Conservation (phyloP, 53 echinoderm and acorn worm genomes). For the Actinopyga echinites region DNA sequence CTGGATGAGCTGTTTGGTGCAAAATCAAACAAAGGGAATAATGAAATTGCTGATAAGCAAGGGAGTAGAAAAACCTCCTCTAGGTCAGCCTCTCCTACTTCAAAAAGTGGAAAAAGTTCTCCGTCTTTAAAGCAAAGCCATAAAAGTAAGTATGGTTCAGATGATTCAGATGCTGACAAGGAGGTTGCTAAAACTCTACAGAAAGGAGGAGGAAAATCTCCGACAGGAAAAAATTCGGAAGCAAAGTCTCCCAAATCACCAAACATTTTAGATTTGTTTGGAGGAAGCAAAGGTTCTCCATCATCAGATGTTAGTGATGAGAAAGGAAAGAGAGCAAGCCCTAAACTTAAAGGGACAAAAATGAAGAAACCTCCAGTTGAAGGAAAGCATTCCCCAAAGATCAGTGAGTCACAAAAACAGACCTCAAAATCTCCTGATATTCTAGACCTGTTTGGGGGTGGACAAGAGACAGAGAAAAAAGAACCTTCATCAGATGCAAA, state of each 20-base stretch:
- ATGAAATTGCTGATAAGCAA: background rate
- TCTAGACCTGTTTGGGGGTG: background rate
- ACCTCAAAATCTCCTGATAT: background rate
- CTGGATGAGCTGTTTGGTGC: constrained; percentile 59
- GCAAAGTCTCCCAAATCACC: constrained; percentile 11
- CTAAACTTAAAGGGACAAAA: background rate
- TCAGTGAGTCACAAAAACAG: background rate
- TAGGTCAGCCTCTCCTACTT: constrained; percentile 28
- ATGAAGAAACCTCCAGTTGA: background rate
- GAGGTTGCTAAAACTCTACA: constrained; percentile 31
- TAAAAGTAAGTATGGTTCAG: constrained; percentile 25
- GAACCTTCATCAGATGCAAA: background rate
- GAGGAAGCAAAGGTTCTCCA: background rate
- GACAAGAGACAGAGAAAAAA: background rate
- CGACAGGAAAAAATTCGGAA: background rate
- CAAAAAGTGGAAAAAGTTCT: constrained; percentile 17
- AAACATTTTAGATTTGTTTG: constrained; percentile 30
- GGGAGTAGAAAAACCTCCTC: background rate
- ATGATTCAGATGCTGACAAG: constrained; percentile 27
- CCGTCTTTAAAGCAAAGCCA: background rate
- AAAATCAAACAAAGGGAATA: constrained; percentile 47
- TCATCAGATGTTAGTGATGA: background rate
- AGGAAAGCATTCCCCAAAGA: background rate
- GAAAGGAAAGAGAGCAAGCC: background rate
- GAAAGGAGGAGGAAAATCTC: constrained; percentile 4